Conservation (phyloP, 1,140 invertebrate genomes). For the Drosophila sp. region DNA sequence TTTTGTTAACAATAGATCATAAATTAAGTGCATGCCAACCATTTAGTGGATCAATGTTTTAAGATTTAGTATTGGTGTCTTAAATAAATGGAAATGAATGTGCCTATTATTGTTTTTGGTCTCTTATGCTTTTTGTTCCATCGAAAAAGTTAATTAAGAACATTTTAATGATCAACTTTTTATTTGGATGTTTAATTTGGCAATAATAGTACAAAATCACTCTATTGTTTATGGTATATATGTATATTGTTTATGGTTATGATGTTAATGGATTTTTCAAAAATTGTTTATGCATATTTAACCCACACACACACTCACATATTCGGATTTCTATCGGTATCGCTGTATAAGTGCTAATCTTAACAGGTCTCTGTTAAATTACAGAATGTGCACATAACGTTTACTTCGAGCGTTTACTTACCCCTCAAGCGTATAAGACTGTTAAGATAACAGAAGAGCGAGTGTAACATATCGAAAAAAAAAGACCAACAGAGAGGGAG, state of each 20-base stretch:
- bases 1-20: neutral
- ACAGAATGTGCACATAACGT: no score
- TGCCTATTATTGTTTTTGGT: slow-evolving; percentile 3
- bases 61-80: neutral
- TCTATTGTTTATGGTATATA: slow-evolving; percentile 42
- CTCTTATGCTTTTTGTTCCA: slow-evolving; percentile 1
- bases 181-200: slow-evolving; percentile 27
- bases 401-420: neutral
- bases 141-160: slow-evolving; percentile 42
- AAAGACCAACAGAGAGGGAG: slow-evolving; percentile 27
- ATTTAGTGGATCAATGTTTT: neutral
- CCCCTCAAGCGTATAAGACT: slow-evolving; percentile 60
- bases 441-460: slow-evolving; percentile 25
- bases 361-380: slow-evolving; percentile 22
- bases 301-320: neutral
- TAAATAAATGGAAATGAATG: neutral
- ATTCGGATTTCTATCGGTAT: neutral
- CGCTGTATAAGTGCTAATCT: neutral
- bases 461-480: slow-evolving; percentile 48
- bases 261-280: slow-evolving; percentile 56
- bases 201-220: slow-evolving; percentile 40
- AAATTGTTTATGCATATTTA: slow-evolving; percentile 36
- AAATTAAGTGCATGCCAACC: neutral
- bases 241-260: slow-evolving; percentile 52
- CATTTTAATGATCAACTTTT: slow-evolving; percentile 27